A percentile compares a stretch with the other conserved stretches of the same genome.
Evolutionary conservation across 2,113 vertebrate genomes (phyloP).

Genomic region (Menidia beryllina): DNA sequence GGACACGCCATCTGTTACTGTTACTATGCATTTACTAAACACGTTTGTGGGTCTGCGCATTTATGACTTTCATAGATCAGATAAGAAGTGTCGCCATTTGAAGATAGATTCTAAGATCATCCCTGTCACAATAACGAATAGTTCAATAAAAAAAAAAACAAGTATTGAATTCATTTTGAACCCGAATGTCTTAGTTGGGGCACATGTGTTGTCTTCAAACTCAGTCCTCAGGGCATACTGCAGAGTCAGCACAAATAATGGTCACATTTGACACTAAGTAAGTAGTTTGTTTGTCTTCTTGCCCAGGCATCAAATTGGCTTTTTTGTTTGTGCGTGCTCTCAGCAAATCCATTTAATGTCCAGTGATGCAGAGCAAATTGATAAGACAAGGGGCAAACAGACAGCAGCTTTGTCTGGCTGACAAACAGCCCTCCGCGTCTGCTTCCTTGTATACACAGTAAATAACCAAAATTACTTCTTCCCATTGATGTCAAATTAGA

Average conservation of each 20-base stretch:
- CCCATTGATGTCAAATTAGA: slow-evolving; percentile 19
- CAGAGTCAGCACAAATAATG: slow-evolving; percentile 22
- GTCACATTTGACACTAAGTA: slow-evolving; percentile 32
- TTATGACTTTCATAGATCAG: background rate
- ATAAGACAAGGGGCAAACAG: slow-evolving; percentile 14
- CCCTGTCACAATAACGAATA: slow-evolving; percentile 3
- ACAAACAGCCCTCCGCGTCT: slow-evolving; percentile 16
- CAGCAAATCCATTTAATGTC: slow-evolving; percentile 25
- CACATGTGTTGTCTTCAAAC: slow-evolving; percentile 20
- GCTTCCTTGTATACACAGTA: background rate
- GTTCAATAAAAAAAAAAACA: slow-evolving; percentile 33
- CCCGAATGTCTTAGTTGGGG: background rate
- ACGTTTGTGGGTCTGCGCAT: background rate
- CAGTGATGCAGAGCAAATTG: slow-evolving; percentile 11
- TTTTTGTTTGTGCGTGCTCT: slow-evolving; percentile 6
- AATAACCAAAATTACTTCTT: background rate
- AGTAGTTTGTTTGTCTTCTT: slow-evolving; percentile 42
- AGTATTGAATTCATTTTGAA: slow-evolving; percentile 11
- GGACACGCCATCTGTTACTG: slow-evolving; percentile 21
- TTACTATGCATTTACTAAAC: slow-evolving; percentile 26
- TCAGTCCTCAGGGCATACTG: slow-evolving; percentile 3
- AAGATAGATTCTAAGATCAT: slow-evolving; percentile 23
- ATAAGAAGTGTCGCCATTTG: background rate
- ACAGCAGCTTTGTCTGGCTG: slow-evolving; percentile 27
- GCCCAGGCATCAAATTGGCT: background rate